Base-by-base conservation (phyloP, 2,888 invertebrate species). In the Caradrina kadenii region DNA sequence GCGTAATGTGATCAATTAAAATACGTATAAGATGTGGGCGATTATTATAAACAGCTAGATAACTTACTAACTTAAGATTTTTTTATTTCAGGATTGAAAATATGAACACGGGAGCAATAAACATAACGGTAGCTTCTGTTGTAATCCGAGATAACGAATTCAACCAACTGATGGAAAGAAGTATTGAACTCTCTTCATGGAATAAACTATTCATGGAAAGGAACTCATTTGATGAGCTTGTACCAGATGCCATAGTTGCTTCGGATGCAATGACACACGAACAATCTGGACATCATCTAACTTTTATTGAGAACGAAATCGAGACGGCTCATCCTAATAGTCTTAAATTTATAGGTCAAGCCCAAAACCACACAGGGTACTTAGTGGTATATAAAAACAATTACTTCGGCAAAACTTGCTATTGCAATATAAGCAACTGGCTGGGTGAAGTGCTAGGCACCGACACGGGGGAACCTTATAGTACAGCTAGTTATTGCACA, bases 101-200 rank as follows among this genome's bases (percentile, higher is more conserved):
- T 75, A 94, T 97, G 69, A 94, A 96, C 76, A 91, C 96, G 10
- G 97, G 96, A 42, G 97, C 97, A 21, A 96, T 98, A 73, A 96
- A 97, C 82, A 96, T 96, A 49, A 97, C 97, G 2, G 96, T 97
- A 5, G 97, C 97, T 7, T 96, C 95, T 7, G 96, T 97, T 7
- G 93, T 94, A 35, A 96, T 98, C 65, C 90, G 94, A 72, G 96
- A 97, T 87, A 97, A 97, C 89, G 96, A 96, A 82, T 97, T 98
- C 82, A 93, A 96, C 63, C 93, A 91, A 58, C 95, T 98, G 50
- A 94, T 95, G 65, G 92, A 95, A 13, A 94, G 93, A 66, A 97
- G 97, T n/a, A 96, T 98, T 66, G 95, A 96, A 31, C 90, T 98
- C n/a, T 95, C 96, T 49, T 96, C 97, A 11, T 97, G 97, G 97